Base-by-base conservation (phyloP, 2,888 invertebrate species). In the Dermolepida albohirtum region DNA sequence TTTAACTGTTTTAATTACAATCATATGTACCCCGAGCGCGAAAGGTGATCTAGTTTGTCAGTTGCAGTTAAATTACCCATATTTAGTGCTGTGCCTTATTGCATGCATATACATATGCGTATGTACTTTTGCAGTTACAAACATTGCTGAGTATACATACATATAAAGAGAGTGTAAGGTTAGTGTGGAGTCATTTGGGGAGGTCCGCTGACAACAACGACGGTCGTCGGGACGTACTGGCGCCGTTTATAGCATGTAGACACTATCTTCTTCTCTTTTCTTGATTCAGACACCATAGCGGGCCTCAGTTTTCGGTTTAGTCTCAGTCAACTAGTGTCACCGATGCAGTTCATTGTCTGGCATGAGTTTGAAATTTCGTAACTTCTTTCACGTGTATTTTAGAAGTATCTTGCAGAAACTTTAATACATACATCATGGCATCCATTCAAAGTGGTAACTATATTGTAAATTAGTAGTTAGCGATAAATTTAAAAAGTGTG, bases 191-290 rank as follows among this genome's bases (percentile, higher is more conserved):
- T 69, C 72, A 73, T 68, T 71, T 73, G 76, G 76, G 75, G 73
- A 77, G 76, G 75, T 77, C 76, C 74, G 74, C 72, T 75, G 76
- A 75, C 76, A 71, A 73, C 59, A 59, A 34, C 59, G 59, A 59
- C 59, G 59, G 59, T 47, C 76, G 85, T 80, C 85, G 85, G 78
- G 85, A 85, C 78, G 84, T 80, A 73, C 80, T 81, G 81, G 83
- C 84, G 80, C 84, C 85, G 76, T 81, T 65, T 82, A 78, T 72
- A 64, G 65, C 71, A 65, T 62, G 62, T 64, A 64, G 59, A 67
- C 67, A 64, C 49, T 66, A 66, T 47, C 47, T 27, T 62, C 59
- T 62, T 62, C 49, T 62, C 47, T 62, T 16, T 34, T 62, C 52
- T 40, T 39, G 54, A 57, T 43, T 27, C 59, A 62, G 47, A 44